phyloP scores from a whole-genome alignment of 2,797 vertebrate genomes.

The Silurus aristotelis region DNA sequence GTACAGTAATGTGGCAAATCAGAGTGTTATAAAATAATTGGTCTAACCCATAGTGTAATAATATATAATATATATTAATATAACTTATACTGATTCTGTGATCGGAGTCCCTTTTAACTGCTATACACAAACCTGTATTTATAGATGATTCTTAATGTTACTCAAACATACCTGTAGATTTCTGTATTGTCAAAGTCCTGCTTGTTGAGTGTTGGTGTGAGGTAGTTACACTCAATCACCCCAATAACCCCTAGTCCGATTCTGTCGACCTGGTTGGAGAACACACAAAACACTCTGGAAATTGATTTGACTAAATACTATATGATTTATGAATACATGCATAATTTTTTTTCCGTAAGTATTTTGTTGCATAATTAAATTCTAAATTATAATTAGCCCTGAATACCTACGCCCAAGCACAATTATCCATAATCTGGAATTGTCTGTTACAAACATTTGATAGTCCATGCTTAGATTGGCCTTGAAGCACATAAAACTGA shows the following conservation, averaged over 20 bases:
- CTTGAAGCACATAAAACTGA: too few relatives aligned
- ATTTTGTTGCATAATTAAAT: background rate
- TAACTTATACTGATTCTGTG: background rate
- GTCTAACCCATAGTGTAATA: too few relatives aligned
- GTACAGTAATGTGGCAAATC: background rate
- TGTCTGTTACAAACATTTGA: too few relatives aligned
- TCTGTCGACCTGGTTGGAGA: constrained; percentile 76
- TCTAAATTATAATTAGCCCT: background rate
- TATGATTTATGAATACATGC: too few relatives aligned
- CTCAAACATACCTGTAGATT: constrained; percentile 84
- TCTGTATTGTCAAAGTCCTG: constrained; percentile 93
- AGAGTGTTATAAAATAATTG: background rate
- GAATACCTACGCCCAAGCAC: too few relatives aligned
- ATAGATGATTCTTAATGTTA: background rate
- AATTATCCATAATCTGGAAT: too few relatives aligned
- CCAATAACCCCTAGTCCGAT: constrained; percentile 94
- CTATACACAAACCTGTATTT: background rate
- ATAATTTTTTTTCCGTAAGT: background rate
- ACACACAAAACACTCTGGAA: background rate
- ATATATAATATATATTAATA: too few relatives aligned
- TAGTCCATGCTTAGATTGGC: too few relatives aligned
- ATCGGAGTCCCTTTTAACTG: background rate
- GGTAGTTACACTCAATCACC: constrained; percentile 90
- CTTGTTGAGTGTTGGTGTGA: constrained; percentile 95
- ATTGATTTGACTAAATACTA: background rate